These are phyloP conservation scores for Sarcophaga peregrina DNA, from an alignment of 1,140 invertebrate genomes.

Conservation along the genomic window DNA sequence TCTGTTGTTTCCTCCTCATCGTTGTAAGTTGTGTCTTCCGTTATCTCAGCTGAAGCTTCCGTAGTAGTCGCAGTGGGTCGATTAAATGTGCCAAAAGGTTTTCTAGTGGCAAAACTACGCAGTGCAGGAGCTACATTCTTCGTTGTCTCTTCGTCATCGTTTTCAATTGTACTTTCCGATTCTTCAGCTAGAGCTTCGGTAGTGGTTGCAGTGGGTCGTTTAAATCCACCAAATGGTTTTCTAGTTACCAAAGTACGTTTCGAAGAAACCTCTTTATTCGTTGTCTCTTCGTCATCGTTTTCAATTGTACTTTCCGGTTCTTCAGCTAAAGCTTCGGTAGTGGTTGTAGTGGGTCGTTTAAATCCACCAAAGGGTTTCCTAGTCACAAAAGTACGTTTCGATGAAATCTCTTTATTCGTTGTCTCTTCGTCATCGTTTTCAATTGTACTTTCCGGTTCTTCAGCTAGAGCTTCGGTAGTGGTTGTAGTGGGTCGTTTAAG, in stretches of 20 bases:
- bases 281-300: background rate
- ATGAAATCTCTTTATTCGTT: background rate
- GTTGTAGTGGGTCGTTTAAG: background rate
- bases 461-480: background rate
- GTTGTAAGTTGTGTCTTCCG: background rate
- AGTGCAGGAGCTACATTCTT: background rate
- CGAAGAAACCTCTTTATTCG: background rate
- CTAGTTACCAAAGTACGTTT: conserved; percentile 16
- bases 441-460: background rate
- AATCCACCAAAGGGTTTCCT: conserved; percentile 7
- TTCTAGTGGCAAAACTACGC: background rate
- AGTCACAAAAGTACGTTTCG: background rate
- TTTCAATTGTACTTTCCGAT: background rate
- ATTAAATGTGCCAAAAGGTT: background rate
- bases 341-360: background rate
- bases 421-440: background rate
- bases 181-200: background rate
- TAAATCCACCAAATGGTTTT: conserved; percentile 18
- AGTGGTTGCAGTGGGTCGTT: background rate
- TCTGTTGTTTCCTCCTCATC: background rate
- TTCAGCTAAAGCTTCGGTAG: background rate
- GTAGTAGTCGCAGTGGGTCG: background rate
- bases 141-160: background rate
- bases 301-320: background rate
- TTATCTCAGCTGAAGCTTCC: background rate